These are phyloP conservation scores for Syrphus vitripennis DNA, from an alignment of 2,888 invertebrate genomes.

Conservation along the genomic window DNA sequence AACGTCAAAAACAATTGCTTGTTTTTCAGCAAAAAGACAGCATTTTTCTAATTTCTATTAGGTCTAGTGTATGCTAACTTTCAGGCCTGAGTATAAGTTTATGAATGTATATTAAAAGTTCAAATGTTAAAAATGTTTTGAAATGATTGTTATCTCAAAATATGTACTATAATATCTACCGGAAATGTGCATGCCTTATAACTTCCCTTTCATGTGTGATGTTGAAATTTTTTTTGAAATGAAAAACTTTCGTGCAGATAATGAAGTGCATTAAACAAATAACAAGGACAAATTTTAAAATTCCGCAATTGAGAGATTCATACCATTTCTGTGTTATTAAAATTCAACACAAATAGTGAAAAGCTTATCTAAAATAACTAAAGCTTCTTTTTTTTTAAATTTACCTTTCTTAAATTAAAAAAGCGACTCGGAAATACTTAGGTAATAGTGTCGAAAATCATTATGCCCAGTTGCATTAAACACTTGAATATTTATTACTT, in stretches of 20 bases:
- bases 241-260: conserved; percentile 4
- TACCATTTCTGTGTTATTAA: background rate
- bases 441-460: no score
- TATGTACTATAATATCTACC: background rate
- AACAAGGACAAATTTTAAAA: background rate
- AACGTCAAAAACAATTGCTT: no score
- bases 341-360: background rate
- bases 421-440: no score
- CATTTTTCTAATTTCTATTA: no score
- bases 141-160: background rate
- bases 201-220: conserved; percentile 7
- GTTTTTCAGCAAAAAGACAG: no score
- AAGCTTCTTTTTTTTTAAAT: no score
- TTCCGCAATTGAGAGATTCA: background rate
- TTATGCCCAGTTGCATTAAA: no score
- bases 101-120: background rate
- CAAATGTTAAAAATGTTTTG: background rate
- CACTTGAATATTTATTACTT: no score
- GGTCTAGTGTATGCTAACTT: no score
- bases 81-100: no score
- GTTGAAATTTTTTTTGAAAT: background rate
- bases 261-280: background rate
- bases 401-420: no score
- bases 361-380: no score
- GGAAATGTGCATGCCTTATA: conserved; percentile 28